Evolutionary conservation across 2,113 vertebrate species (phyloP).

Genomic region (Oxyura jamaicensis): DNA sequence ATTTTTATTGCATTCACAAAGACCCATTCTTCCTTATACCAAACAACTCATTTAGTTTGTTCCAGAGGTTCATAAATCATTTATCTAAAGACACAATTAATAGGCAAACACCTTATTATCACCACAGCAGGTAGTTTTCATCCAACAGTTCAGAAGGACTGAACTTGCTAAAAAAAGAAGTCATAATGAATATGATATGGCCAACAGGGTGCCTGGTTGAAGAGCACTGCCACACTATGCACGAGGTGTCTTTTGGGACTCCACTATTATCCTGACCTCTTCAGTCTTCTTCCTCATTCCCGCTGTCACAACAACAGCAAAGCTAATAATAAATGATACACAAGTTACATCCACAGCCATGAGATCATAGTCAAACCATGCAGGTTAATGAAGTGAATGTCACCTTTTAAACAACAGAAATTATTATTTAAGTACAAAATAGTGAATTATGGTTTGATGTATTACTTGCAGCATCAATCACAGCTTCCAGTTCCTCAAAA

Average conservation of each 20-base stretch:
- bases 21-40: background rate
- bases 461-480: constrained; percentile 23
- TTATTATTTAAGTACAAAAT: background rate
- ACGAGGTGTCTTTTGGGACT: background rate
- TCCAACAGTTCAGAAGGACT: background rate
- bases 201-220: background rate
- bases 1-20: background rate
- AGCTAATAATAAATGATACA: background rate
- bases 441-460: constrained; percentile 6
- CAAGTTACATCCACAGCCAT: background rate
- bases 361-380: background rate
- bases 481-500: background rate
- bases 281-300: background rate
- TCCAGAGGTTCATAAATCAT: background rate
- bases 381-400: background rate
- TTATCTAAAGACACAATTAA: background rate
- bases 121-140: background rate
- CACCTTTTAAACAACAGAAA: constrained; percentile 18
- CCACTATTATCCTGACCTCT: background rate
- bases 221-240: background rate
- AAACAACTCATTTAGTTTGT: background rate
- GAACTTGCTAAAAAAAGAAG: background rate
- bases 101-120: background rate
- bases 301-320: background rate
- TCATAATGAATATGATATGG: background rate